Percentiles rank a stretch among this genome's conserved stretches.
Evolutionary conservation across 1,140 invertebrate species (phyloP).

Genomic region (Nylanderia fulva): DNA sequence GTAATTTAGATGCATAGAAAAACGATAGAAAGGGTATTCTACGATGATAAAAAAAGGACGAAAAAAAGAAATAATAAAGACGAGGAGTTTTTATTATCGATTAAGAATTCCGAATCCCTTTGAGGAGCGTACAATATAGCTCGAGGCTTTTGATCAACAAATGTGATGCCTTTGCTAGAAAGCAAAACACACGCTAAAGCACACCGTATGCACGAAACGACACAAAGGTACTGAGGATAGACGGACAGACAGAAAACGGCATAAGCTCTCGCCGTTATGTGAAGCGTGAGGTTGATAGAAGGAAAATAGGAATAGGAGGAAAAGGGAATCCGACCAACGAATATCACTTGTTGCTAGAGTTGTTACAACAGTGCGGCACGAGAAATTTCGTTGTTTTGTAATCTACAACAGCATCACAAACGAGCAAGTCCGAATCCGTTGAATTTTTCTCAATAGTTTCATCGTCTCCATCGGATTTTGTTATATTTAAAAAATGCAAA

Average conservation of each 20-base stretch:
- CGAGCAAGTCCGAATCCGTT: not conserved
- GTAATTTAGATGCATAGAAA: not conserved
- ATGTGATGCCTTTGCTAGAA: constrained; percentile 40
- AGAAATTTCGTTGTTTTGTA: constrained; percentile 37
- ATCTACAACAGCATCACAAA: constrained; percentile 29
- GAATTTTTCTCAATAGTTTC: constrained; percentile 47
- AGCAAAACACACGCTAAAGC: constrained; percentile 22
- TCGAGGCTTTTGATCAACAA: constrained; percentile 44
- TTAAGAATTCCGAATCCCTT: constrained; percentile 55
- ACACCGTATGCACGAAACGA: not conserved
- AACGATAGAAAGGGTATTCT: not conserved
- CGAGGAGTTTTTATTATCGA: constrained; percentile 46
- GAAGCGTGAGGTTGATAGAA: not conserved
- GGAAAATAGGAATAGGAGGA: constrained; percentile 19
- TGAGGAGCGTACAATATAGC: constrained; percentile 10
- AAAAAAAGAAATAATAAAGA: not conserved
- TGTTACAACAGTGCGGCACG: not conserved
- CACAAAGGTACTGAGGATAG: constrained; percentile 41
- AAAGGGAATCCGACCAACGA: constrained; percentile 19
- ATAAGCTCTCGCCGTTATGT: constrained; percentile 29
- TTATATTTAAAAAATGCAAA: not conserved
- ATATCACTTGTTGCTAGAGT: constrained; percentile 71
- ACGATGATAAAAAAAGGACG: not conserved
- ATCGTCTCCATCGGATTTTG: not conserved
- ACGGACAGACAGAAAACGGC: constrained; percentile 51